Conservation (phyloP, 2,113 vertebrate genomes). For the Grammomys dolichurus region DNA sequence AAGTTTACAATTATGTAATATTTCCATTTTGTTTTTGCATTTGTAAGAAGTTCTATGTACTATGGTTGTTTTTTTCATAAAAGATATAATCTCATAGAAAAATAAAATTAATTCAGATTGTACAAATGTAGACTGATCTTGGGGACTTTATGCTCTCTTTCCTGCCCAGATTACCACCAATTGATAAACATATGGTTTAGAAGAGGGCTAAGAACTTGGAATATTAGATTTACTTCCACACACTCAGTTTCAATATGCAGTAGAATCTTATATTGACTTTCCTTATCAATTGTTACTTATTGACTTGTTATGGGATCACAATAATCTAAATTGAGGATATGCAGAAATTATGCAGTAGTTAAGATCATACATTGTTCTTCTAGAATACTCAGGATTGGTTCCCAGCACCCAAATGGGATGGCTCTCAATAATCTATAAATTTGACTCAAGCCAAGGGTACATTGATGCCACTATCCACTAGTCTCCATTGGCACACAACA, state of each 20-base stretch:
- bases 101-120: not conserved
- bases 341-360: not conserved
- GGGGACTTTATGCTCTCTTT: not conserved
- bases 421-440: not conserved
- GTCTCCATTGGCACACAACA: not conserved
- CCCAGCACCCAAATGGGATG: not conserved
- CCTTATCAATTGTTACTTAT: not conserved
- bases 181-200: not conserved
- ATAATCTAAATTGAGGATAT: not conserved
- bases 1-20: not conserved
- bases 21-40: not conserved
- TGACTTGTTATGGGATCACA: conserved; percentile 1
- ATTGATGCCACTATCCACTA: not conserved
- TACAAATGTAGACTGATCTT: not conserved
- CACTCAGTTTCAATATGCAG: not conserved
- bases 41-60: not conserved
- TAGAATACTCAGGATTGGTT: not conserved
- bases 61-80: conserved; percentile 42
- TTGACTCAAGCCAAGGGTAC: not conserved
- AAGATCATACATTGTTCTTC: not conserved
- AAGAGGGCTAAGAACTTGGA: not conserved
- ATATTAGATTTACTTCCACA: not conserved
- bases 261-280: not conserved
- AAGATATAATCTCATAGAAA: conserved; percentile 43
- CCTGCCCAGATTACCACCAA: not conserved